Percentiles rank a stretch among this genome's conserved stretches.
These are phyloP conservation scores for Patella depressa DNA, from an alignment of 2,888 invertebrate genomes.

Conservation along the genomic window DNA sequence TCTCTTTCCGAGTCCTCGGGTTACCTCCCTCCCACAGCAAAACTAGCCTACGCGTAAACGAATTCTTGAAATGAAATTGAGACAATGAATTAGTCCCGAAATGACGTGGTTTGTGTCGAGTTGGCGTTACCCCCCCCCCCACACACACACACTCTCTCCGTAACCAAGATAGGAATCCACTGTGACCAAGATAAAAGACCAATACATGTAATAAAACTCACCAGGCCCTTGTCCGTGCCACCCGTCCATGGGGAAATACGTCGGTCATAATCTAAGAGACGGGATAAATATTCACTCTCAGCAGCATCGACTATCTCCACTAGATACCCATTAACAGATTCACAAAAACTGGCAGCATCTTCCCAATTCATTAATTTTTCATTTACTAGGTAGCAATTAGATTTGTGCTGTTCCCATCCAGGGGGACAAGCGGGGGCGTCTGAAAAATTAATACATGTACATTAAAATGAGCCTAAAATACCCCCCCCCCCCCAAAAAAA, in stretches of 20 bases:
- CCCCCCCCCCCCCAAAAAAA: too few relatives aligned
- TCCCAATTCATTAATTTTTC: background rate
- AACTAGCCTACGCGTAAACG: too few relatives aligned
- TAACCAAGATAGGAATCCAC: too few relatives aligned
- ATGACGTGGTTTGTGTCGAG: too few relatives aligned
- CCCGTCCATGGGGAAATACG: background rate
- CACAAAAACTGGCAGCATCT: background rate
- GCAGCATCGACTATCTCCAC: background rate
- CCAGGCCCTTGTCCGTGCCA: background rate
- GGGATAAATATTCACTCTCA: background rate
- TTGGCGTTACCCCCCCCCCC: too few relatives aligned
- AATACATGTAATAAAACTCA: background rate
- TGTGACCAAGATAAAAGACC: too few relatives aligned
- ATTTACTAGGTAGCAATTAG: background rate
- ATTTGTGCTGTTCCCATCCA: background rate
- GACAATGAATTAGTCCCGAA: too few relatives aligned
- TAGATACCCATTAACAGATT: background rate
- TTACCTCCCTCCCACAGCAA: too few relatives aligned
- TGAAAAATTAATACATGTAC: background rate
- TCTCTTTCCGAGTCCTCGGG: too few relatives aligned
- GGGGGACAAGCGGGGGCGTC: background rate
- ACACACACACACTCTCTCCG: too few relatives aligned
- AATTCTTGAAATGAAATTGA: too few relatives aligned
- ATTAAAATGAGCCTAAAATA: too few relatives aligned
- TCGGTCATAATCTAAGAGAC: background rate